These are phyloP conservation scores for Clamator glandarius DNA, from an alignment of 2,797 vertebrate genomes.

Conservation along the genomic window DNA sequence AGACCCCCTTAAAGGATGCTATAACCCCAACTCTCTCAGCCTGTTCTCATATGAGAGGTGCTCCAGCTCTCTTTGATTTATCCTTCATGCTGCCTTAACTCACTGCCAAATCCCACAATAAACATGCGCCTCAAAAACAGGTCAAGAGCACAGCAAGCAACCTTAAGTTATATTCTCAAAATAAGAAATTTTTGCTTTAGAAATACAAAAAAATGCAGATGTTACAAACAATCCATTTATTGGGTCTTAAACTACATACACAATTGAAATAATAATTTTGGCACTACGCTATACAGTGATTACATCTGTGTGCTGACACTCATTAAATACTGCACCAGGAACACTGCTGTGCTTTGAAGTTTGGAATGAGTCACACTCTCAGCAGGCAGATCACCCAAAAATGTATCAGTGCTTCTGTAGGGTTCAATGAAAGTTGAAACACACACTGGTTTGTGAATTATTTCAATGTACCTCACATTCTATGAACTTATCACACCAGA, in stretches of 20 bases:
- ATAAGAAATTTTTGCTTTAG: not conserved
- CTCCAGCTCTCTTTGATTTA: not conserved
- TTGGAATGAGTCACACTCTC: slow-evolving; percentile 49
- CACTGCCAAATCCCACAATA: not conserved
- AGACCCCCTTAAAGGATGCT: no score
- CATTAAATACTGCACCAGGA: slow-evolving; percentile 63
- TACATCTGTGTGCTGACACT: slow-evolving; percentile 70
- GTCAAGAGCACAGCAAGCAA: not conserved
- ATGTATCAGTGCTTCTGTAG: slow-evolving; percentile 66
- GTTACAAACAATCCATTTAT: slow-evolving; percentile 90
- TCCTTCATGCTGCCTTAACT: not conserved
- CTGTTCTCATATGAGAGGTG: no score
- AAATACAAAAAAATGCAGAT: slow-evolving; percentile 65
- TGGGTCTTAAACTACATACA: slow-evolving; percentile 85
- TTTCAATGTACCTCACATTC: slow-evolving; percentile 53
- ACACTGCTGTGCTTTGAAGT: slow-evolving; percentile 70
- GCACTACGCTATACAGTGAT: slow-evolving; percentile 89
- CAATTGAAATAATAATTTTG: slow-evolving; percentile 86
- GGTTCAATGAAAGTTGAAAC: slow-evolving; percentile 46
- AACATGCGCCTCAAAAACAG: not conserved
- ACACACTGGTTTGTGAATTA: slow-evolving; percentile 54
- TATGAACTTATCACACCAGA: slow-evolving; percentile 56
- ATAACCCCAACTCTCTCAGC: no score
- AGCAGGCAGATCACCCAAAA: slow-evolving; percentile 59
- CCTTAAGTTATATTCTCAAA: not conserved